These are phyloP conservation scores for Sanderia malayensis DNA, from an alignment of 30 jellyfish, hydroid and myxozoan species.

Conservation along the genomic window DNA sequence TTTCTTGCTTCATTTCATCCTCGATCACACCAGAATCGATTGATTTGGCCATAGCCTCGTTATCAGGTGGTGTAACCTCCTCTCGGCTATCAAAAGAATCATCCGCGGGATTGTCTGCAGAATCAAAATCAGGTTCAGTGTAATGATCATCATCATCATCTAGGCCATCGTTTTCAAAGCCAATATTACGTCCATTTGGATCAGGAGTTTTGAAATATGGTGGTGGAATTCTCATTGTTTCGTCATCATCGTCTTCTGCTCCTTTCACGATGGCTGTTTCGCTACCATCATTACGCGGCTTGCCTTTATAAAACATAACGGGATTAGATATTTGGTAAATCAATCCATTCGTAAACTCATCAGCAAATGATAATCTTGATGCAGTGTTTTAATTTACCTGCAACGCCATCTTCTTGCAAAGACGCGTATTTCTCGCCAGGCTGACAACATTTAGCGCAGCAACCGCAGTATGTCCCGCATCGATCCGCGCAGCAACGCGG, in stretches of 20 bases:
- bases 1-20: conserved; percentile 38
- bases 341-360: background rate
- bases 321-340: background rate
- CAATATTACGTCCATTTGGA: conserved; percentile 43
- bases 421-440: conserved; percentile 86
- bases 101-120: conserved; percentile 23
- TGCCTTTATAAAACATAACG: background rate
- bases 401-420: conserved; percentile 52
- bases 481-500: conserved; percentile 84
- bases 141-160: conserved; percentile 15
- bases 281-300: background rate
- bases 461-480: conserved; percentile 63
- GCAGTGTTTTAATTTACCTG: conserved; percentile 13
- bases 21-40: conserved; percentile 61
- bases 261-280: conserved; percentile 4
- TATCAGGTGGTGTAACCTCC: conserved; percentile 38
- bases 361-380: background rate
- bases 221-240: conserved; percentile 51
- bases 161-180: conserved; percentile 53
- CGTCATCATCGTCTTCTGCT: conserved; percentile 48
- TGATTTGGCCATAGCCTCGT: conserved; percentile 41
- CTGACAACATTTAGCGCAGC: conserved; percentile 67
- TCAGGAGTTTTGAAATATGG: conserved; percentile 50
- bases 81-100: conserved; percentile 58
- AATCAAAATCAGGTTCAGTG: too few species aligned